Evolutionary conservation across 2,113 vertebrate genomes (phyloP), one percentile per base, ranked within the genome.

Genomic region (Bothrops jararaca): DNA sequence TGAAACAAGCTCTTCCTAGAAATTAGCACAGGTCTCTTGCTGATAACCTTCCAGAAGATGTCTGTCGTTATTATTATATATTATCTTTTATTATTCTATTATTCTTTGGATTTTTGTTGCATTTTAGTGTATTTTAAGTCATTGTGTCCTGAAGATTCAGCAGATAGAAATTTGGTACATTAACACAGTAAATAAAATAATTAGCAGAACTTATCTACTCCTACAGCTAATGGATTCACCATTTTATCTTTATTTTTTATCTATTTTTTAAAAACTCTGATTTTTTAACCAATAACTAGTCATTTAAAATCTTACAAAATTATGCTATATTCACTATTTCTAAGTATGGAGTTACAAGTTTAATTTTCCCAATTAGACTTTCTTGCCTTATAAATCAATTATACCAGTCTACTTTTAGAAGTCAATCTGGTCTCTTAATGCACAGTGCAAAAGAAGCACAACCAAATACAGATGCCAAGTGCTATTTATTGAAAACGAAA

Each of bases 301-400:
- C 18, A 22, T 42, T 20, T 22, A 80, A 42, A 80, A 80, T 80
- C 74, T 42, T 22, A 80, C 74, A 42, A 80, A 42, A 88, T 26
- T 93, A 74, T 58, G 89, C 69, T 89, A 26, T 50, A 88, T 15
- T 6, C 5, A 50, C 93, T 88, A 8, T 24, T 74, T 12, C 9
- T 24, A 95, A 91, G 53, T 11, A 93, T 23, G 60, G 8, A 91
- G 58, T 60, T 9, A 93, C 50, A 86, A 93, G 88, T 91, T 69
- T 87, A 34, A 18, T 0, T 50, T 50, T 60, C 34, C 45, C 45
- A 89, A 92, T 95, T n/a, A 93, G 89, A 95, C 97, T 97, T 53
- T 91, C 34, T 56, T 39, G 54, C 3, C n/a, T 91, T 60, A 87
- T 12, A 50, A 34, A 60, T 48, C 54, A 26, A 60, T 23, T 12